Base-by-base conservation (phyloP, 2,888 invertebrate species). In the Metallyticus violacea region DNA sequence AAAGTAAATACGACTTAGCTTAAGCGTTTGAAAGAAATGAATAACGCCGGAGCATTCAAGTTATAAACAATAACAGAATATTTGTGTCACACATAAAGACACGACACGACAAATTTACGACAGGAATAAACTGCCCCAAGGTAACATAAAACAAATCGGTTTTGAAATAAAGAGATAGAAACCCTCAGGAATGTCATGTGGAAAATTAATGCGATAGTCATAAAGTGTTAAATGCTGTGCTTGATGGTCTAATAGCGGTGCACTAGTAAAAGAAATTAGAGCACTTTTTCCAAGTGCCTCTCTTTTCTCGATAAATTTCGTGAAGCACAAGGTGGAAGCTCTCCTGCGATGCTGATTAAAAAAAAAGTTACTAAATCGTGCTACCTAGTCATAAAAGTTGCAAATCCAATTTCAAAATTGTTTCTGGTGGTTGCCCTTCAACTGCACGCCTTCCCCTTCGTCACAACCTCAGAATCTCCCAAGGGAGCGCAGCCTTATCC, bases 371-470 rank as follows among this genome's bases (percentile, higher is more conserved):
- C 40, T 62, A 62, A 62, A 62, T 62, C 40, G 40, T 62, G 40
- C 40, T 62, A 62, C 40, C 15, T 76, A 4, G 26, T 87, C 85
- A 87, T 87, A 80, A 87, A 87, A 85, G 79, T 87, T 87, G 87
- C 87, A 87, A 85, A 85, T 79, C 87, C 87, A 87, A 87, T 87
- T 87, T 87, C 83, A 87, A 87, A 87, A 87, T 87, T 87, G 87
- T 87, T 87, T 87, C 77, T 80, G 82, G 82, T 82, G 26, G 81
- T 82, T 82, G 40, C 40, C 15, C 15, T 62, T n/a, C n/a, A n/a
- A n/a, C n/a, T n/a, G n/a, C n/a, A n/a, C n/a, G n/a, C 40, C 40
- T 62, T 62, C 76, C 82, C 6, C 30, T 76, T 15, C 40, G 82
- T 62, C 40, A 76, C 76, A 82, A 76, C 82, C 76, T 76, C 82